A percentile compares a stretch with the other conserved stretches of the same genome.
Conservation (phyloP, 1,140 invertebrate genomes). For the Trachymyrmex cornetzi region DNA sequence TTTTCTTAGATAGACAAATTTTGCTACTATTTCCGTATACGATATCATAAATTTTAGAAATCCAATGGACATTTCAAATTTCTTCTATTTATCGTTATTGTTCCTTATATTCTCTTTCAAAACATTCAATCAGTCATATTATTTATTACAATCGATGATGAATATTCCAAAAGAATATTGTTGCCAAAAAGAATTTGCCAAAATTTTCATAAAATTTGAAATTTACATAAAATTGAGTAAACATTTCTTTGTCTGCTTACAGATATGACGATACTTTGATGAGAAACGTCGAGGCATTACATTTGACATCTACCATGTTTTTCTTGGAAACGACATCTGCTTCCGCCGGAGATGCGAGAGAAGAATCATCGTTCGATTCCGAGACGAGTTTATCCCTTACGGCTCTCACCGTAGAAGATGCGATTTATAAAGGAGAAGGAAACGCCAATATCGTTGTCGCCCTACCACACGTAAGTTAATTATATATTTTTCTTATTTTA, state of each 20-base stretch:
- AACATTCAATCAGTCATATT: neutral
- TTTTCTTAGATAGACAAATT: neutral
- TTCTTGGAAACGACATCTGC: slow-evolving; percentile 45
- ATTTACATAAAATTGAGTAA: neutral
- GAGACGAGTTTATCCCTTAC: slow-evolving; percentile 14
- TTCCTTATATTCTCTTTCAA: neutral
- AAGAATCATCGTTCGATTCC: slow-evolving; percentile 45
- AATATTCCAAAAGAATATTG: neutral
- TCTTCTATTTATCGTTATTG: neutral
- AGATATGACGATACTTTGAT: slow-evolving; percentile 36
- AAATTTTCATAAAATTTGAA: neutral
- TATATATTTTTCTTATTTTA: neutral
- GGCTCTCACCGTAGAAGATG: slow-evolving; percentile 67
- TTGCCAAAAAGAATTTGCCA: neutral
- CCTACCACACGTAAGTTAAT: slow-evolving; percentile 82
- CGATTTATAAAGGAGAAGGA: slow-evolving; percentile 86
- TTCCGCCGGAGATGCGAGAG: slow-evolving; percentile 35
- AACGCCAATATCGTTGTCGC: slow-evolving; percentile 87
- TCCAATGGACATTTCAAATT: neutral
- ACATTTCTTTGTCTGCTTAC: slow-evolving; percentile 21
- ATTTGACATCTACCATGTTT: slow-evolving; percentile 4
- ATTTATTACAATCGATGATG: neutral
- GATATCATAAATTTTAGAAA: neutral
- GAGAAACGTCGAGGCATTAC: slow-evolving; percentile 44
- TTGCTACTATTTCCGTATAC: neutral